Base-by-base conservation (phyloP, 2,113 vertebrate species). In the Nyctibius bracteatus region DNA sequence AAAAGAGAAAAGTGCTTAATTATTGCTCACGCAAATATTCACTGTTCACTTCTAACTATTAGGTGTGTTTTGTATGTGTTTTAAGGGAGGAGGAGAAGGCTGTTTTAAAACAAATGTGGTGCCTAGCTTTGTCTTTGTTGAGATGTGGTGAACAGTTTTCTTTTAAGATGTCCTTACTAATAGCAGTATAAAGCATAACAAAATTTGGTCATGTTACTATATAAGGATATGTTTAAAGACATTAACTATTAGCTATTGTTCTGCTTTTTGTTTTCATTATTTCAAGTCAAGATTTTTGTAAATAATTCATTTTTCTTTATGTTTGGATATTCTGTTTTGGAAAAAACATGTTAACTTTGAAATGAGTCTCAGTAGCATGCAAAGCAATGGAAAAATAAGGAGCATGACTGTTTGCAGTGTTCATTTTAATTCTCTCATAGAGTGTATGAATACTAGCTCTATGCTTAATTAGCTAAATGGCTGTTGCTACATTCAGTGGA, bases 171-270 rank as follows among this genome's bases (percentile, higher is more conserved):
- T 73, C 58, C 39, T 65, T 75, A 55, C 35, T 71, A 71, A 68
- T 31, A 74, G 68, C 17, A 73, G 41, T 66, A 80, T 44, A 78
- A 91, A 90, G 59, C 44, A 35, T 66, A 74, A 73, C 37, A 85
- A n/a, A 71, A 65, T 65, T 35, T 73, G 66, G 33, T 41, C 12
- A 6, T 77, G 39, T 78, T 92, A 44, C 72, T 84, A 39, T 86
- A 62, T 90, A 90, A 63, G 72, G 86, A 12, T 41, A 25, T 90
- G 47, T 74, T 84, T 75, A 68, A 88, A 80, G 72, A 43, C 81
- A 49, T 66, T 79, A 61, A 71, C 30, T 80, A 41, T 80, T 91
- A 84, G 58, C 70, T 71, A 82, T 94, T 94, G 92, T 96, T 94
- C 78, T 93, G 49, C 70, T 55, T 86, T 87, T 84, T 81, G 49